phyloP scores from a whole-genome alignment of 1,140 invertebrate species.

The Eriosoma lanigerum region DNA sequence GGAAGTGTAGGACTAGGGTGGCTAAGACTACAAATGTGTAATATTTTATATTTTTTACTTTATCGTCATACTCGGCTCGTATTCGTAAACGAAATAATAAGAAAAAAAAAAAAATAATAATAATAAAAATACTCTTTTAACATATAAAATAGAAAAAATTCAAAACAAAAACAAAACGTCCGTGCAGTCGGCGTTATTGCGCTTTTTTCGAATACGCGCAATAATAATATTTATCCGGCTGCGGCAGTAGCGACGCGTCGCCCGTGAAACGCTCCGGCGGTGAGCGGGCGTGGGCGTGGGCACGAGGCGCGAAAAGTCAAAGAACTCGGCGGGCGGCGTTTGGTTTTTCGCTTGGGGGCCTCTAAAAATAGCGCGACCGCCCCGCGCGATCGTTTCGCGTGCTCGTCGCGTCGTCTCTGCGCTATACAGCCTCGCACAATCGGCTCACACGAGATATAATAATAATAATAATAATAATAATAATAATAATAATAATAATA shows the following conservation, averaged over 20 bases:
- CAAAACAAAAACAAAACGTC: no score
- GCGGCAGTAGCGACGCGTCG: constrained; percentile 5
- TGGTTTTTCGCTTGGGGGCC: constrained; percentile 39
- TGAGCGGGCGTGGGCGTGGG: constrained; percentile 24
- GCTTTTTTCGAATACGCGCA: background rate
- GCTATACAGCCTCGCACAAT: background rate
- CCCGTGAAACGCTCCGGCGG: constrained; percentile 39
- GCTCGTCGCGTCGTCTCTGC: background rate
- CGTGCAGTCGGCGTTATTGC: no score
- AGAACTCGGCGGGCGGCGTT: constrained; percentile 41
- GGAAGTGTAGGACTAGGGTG: no score
- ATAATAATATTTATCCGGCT: background rate
- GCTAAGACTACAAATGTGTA: no score
- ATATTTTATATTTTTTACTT: no score
- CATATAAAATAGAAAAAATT: no score
- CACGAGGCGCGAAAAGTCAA: constrained; percentile 50
- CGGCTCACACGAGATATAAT: background rate
- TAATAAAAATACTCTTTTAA: no score
- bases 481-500: constrained; percentile 25
- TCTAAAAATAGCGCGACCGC: constrained; percentile 48
- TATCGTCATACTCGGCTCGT: no score
- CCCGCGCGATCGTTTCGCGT: constrained; percentile 29
- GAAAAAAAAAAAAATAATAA: no score
- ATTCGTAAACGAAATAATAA: no score
- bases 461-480: constrained; percentile 13